Evolutionary conservation across 2,888 invertebrate genomes (phyloP), one percentile per base, ranked within the genome.

Genomic region (Aleiodes leptofemur): DNA sequence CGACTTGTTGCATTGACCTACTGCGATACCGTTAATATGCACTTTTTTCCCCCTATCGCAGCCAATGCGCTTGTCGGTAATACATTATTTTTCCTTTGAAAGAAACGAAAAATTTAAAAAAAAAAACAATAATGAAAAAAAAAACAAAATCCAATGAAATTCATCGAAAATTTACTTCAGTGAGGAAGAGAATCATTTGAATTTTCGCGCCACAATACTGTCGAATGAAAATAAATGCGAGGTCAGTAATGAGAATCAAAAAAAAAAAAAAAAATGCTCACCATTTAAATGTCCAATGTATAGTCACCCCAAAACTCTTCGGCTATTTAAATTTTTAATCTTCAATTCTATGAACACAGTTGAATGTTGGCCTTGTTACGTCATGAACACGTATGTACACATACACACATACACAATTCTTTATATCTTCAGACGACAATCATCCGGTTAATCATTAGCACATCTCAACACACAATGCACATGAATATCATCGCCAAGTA

Each of bases 1-100:
- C 77, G 84, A 85, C 86, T 86, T 85, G 85, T 87, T 85, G 86
- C 86, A 86, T 85, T 86, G 86, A 86, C 85, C 84, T 81, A 85
- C 83, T 83, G 76, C 72, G 69, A 76, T 72, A 76, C 51, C 51
- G 51, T 68, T 53, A 68, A 68, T 76, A 76, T 72, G 66, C 70
- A 43, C 7, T 43, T 75, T 75, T 71, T 61, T 57, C 68, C 71
- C 16, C 53, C 61, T 50, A 61, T 34, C 53, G 50, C 50, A 16
- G 38, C 53, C 31, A 53, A 61, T 69, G 53, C 59, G 51, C 43
- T 23, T 43, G 69, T 29, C 29, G 23, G 7, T 29, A 14, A 16
- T 48, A 3, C 31, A 57, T 69, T 73, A 56, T 68, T 34, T 48
- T 7, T 14, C 1, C 13, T 50, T 9, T 55, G 11, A 53, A 34